These are phyloP conservation scores for Pegoplata infirma DNA, from an alignment of 2,888 invertebrate genomes.

Conservation along the genomic window DNA sequence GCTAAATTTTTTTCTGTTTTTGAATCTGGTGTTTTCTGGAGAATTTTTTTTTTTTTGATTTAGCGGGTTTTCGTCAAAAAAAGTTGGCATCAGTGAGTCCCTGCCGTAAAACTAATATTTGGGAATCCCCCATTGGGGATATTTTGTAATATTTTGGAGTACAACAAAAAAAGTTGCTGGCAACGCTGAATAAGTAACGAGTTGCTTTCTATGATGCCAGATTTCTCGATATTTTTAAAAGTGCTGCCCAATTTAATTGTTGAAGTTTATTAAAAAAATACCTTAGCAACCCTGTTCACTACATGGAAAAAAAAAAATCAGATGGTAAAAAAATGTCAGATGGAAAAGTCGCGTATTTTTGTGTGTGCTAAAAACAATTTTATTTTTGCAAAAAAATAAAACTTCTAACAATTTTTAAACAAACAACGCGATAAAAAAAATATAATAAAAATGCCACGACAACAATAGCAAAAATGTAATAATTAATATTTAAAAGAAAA, in stretches of 20 bases:
- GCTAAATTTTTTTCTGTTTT: no score
- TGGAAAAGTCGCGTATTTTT: conserved; percentile 61
- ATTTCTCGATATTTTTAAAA: no score
- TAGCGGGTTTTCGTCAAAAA: no score
- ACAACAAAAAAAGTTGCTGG: no score
- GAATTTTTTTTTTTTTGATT: no score
- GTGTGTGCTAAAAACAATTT: conserved; percentile 11
- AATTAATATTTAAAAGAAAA: background rate
- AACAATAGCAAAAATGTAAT: background rate
- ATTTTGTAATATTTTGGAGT: no score
- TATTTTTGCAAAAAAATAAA: conserved; percentile 23
- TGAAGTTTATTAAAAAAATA: background rate
- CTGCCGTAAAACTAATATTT: no score
- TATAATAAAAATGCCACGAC: background rate
- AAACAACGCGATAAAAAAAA: background rate
- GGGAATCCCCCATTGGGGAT: no score
- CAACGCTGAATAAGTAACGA: background rate
- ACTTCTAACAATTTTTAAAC: conserved; percentile 14
- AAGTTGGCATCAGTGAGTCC: no score
- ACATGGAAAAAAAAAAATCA: conserved; percentile 47
- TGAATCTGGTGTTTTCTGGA: no score
- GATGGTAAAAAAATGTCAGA: conserved; percentile 64
- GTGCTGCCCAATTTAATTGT: background rate
- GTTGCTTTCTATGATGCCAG: no score
- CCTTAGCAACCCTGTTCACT: background rate